Conservation (phyloP, 2,888 invertebrate genomes). For the Lasioglossum malachurum region DNA sequence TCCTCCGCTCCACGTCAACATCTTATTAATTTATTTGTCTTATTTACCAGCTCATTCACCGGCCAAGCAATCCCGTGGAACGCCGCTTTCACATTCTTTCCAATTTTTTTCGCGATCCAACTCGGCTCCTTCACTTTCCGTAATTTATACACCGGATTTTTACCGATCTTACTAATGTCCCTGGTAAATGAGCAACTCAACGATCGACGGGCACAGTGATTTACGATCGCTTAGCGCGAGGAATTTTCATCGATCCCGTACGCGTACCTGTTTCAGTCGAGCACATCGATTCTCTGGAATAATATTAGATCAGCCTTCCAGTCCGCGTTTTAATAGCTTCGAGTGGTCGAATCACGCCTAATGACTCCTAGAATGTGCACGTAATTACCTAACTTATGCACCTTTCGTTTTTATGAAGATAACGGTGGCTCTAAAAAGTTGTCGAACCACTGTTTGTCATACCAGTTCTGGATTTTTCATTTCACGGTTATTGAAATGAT, state of each 20-base stretch:
- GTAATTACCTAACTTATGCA: neutral
- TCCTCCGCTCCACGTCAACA: conserved; percentile 7
- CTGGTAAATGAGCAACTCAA: neutral
- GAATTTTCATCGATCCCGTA: neutral
- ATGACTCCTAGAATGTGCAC: too few relatives aligned
- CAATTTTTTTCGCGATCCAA: neutral
- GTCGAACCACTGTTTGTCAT: neutral
- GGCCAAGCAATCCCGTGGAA: neutral
- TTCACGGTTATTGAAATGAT: neutral
- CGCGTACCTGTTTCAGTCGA: neutral
- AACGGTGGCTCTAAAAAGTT: neutral
- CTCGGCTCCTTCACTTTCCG: neutral
- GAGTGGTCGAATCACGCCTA: too few relatives aligned
- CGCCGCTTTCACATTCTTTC: conserved; percentile 1
- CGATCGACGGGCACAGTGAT: neutral
- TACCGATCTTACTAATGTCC: neutral
- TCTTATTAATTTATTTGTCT: conserved; percentile 20
- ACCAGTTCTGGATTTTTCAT: neutral
- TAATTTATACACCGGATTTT: neutral
- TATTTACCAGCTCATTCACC: neutral
- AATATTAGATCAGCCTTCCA: neutral
- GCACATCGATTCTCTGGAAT: neutral
- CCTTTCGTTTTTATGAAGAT: neutral
- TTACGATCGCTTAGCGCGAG: conserved; percentile 17
- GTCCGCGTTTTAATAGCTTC: neutral